Evolutionary conservation across 2,888 invertebrate species (phyloP).

Genomic region (Drosophila emarginata): DNA sequence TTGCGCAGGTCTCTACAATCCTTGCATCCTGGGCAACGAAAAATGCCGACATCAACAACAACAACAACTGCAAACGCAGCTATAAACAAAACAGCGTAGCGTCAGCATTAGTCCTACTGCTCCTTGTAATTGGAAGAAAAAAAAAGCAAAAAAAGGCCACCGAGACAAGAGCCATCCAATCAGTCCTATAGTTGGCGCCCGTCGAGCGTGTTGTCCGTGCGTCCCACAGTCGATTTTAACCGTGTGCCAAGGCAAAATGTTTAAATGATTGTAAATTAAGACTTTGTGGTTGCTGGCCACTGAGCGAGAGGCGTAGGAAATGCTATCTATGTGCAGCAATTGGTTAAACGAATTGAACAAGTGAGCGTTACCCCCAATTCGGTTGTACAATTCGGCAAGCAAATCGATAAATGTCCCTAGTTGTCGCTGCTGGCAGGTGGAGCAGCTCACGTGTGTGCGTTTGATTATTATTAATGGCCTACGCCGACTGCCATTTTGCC

Average conservation of each 20-base stretch:
- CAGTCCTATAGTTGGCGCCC: constrained; percentile 63
- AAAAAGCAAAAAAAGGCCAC: constrained; percentile 16
- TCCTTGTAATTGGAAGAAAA: constrained; percentile 66
- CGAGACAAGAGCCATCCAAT: constrained; percentile 57
- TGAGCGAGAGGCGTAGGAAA: background rate
- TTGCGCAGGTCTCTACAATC: constrained; percentile 24
- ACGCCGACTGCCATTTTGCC: constrained; percentile 6
- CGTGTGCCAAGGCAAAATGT: background rate
- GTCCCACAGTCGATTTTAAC: constrained; percentile 9
- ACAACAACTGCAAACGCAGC: constrained; percentile 54
- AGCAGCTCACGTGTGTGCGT: constrained; percentile 51
- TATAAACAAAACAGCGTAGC: constrained; percentile 63
- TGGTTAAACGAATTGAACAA: constrained; percentile 35
- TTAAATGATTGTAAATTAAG: constrained; percentile 1
- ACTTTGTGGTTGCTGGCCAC: constrained; percentile 1
- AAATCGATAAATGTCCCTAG: constrained; percentile 65
- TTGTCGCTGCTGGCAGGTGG: constrained; percentile 23
- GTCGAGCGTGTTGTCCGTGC: constrained; percentile 39
- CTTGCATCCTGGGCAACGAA: constrained; percentile 54
- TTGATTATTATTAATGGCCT: constrained; percentile 65
- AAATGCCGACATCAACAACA: constrained; percentile 70
- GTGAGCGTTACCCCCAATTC: constrained; percentile 33
- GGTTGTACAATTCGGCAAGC: constrained; percentile 51
- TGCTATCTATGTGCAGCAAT: constrained; percentile 18
- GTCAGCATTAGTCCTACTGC: constrained; percentile 30